phyloP scores from a whole-genome alignment of 2,797 vertebrate species.

The Delichon dasypus region DNA sequence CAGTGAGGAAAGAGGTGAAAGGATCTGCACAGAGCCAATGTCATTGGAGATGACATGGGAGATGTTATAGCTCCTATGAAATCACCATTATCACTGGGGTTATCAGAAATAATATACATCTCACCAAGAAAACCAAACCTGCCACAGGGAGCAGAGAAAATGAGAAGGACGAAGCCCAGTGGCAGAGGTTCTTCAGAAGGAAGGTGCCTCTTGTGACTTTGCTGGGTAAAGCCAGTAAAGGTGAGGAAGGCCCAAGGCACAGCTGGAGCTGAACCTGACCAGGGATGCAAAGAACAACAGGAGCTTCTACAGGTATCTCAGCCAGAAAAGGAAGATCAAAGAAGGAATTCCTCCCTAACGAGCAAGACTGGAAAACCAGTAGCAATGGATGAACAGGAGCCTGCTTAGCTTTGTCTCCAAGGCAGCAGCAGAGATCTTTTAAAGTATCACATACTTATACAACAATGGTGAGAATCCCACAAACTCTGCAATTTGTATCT shows the following conservation, averaged over 20 bases:
- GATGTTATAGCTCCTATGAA: neutral
- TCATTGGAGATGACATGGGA: neutral
- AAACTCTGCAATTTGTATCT: neutral
- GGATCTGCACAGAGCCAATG: neutral
- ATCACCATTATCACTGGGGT: neutral
- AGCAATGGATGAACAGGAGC: neutral
- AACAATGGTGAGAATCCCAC: neutral
- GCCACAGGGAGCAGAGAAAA: neutral
- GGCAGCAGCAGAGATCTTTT: neutral
- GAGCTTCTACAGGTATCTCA: neutral
- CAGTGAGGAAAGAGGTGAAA: neutral
- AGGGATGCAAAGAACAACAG: neutral
- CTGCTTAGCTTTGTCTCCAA: neutral
- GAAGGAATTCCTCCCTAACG: neutral
- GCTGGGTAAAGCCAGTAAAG: neutral
- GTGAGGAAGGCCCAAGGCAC: neutral
- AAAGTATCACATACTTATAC: neutral
- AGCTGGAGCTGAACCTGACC: neutral
- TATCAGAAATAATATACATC: neutral
- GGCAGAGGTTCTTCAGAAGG: slow-evolving; percentile 3
- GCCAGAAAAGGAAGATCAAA: neutral
- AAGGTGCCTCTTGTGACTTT: neutral
- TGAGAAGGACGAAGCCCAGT: neutral
- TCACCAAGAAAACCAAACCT: neutral
- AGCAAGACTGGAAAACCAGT: neutral